A percentile compares a stretch with the other conserved stretches of the same genome.
phyloP scores from a whole-genome alignment of 1,140 invertebrate genomes.

The Drusus annulatus region DNA sequence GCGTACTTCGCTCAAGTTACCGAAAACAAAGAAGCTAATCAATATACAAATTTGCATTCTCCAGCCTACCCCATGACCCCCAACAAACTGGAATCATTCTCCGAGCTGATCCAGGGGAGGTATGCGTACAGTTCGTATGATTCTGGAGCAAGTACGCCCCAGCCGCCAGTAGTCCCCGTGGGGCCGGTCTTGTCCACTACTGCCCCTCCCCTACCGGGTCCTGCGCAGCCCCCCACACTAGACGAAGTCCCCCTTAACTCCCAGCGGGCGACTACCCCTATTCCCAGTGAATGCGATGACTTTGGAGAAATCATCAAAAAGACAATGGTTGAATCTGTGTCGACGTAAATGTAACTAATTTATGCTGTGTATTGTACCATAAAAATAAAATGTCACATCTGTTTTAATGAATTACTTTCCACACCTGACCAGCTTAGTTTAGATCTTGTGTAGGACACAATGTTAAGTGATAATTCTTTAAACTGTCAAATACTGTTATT shows the following conservation, averaged over 20 bases:
- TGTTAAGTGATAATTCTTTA: not conserved
- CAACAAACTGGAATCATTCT: slow-evolving; percentile 81
- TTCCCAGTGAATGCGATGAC: slow-evolving; percentile 69
- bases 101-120: slow-evolving; percentile 76
- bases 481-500: not conserved
- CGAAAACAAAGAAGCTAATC: slow-evolving; percentile 67
- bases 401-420: not conserved
- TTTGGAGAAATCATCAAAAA: slow-evolving; percentile 95
- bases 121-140: slow-evolving; percentile 70
- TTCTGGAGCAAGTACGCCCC: slow-evolving; percentile 51
- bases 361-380: slow-evolving; percentile 22
- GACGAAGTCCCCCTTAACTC: too few relatives aligned
- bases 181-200: too few relatives aligned
- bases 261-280: slow-evolving; percentile 50
- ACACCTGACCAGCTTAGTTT: slow-evolving; percentile 16
- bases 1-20: slow-evolving; percentile 58
- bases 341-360: slow-evolving; percentile 73
- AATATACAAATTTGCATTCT: slow-evolving; percentile 74
- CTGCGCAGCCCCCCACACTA: too few relatives aligned
- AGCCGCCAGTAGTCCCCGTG: not conserved
- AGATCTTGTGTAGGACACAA: not conserved
- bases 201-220: too few relatives aligned
- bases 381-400: not conserved
- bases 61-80: slow-evolving; percentile 73
- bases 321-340: slow-evolving; percentile 92